Conservation (phyloP, 2,888 invertebrate genomes). For the Luffia ferchaultella region DNA sequence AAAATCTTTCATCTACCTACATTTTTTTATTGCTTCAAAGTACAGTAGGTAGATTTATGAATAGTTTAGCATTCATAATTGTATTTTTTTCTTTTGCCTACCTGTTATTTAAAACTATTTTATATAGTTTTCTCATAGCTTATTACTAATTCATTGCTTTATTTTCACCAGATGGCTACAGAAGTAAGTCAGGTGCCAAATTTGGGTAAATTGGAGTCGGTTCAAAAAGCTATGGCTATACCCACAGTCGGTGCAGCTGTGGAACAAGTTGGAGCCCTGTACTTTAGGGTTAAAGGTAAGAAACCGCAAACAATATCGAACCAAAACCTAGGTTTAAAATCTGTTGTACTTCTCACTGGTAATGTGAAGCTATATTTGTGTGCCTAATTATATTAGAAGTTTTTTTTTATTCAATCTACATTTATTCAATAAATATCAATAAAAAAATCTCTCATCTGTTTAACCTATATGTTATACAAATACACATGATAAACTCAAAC, state of each 20-base stretch:
- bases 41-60: not conserved
- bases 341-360: too few relatives aligned
- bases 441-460: too few relatives aligned
- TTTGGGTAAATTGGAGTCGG: conserved; percentile 44
- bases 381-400: not conserved
- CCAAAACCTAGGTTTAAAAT: too few relatives aligned
- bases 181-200: conserved; percentile 39
- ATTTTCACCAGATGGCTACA: conserved; percentile 33
- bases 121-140: too few relatives aligned
- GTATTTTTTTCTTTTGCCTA: too few relatives aligned
- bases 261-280: conserved; percentile 62
- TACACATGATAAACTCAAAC: too few relatives aligned
- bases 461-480: too few relatives aligned
- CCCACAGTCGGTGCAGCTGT: conserved; percentile 65
- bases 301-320: too few relatives aligned
- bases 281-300: conserved; percentile 62
- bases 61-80: too few relatives aligned
- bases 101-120: not conserved
- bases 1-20: not conserved
- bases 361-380: not conserved
- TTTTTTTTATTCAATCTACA: not conserved
- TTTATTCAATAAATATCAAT: too few relatives aligned
- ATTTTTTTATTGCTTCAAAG: not conserved
- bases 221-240: conserved; percentile 61
- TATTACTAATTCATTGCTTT: too few relatives aligned